These are phyloP conservation scores for Stomorhina lunata DNA, from an alignment of 2,888 invertebrate species.

Conservation along the genomic window DNA sequence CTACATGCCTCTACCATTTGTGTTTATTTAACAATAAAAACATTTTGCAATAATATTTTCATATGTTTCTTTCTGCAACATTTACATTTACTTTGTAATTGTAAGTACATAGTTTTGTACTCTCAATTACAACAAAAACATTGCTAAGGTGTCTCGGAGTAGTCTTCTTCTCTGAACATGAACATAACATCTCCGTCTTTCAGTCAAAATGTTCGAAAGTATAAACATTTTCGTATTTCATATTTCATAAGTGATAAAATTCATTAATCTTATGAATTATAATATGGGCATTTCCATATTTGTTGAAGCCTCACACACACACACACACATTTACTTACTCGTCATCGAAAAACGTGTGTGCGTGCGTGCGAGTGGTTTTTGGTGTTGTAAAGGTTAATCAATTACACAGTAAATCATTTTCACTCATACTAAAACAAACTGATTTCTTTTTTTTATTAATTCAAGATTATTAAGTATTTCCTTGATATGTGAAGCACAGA, in stretches of 20 bases:
- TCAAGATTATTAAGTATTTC: conserved; percentile 63
- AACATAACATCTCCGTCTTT: too few relatives aligned
- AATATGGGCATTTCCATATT: conserved; percentile 63
- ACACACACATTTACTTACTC: too few relatives aligned
- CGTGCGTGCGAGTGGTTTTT: background rate
- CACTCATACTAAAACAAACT: conserved; percentile 26
- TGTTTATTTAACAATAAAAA: conserved; percentile 20
- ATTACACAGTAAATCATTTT: conserved; percentile 45
- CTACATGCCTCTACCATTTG: background rate
- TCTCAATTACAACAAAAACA: conserved; percentile 13
- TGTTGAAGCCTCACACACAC: too few relatives aligned
- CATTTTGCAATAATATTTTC: conserved; percentile 44
- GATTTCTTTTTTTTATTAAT: conserved; percentile 37
- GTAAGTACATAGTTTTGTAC: too few relatives aligned
- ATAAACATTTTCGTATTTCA: background rate
- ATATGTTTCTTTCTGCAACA: conserved; percentile 8
- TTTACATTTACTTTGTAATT: background rate
- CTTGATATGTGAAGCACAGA: conserved; percentile 47
- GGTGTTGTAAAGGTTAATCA: conserved; percentile 56
- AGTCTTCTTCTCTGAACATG: too few relatives aligned
- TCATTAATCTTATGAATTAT: conserved; percentile 57
- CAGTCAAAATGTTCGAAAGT: too few relatives aligned
- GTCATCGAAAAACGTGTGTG: background rate
- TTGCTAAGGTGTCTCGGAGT: background rate
- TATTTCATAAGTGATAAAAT: conserved; percentile 59